Conservation (phyloP, 2,888 invertebrate genomes). For the Nasonovia ribisnigri region DNA sequence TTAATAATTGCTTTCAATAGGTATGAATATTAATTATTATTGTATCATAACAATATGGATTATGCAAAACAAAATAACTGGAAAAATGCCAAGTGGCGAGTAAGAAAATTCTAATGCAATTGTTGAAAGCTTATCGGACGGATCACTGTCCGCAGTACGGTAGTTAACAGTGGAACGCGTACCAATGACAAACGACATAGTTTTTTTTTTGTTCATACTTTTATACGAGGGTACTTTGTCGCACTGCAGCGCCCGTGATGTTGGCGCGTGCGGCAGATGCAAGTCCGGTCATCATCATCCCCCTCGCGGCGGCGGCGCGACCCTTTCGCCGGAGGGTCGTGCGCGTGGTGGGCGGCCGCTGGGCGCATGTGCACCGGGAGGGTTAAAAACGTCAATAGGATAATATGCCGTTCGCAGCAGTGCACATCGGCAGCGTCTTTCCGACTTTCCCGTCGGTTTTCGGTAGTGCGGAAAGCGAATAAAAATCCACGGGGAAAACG, state of each 20-base stretch:
- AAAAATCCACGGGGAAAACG: background rate
- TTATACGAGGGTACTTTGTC: background rate
- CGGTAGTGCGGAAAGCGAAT: background rate
- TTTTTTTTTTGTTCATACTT: background rate
- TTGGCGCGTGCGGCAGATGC: conserved; percentile 28
- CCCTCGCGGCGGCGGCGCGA: conserved; percentile 4
- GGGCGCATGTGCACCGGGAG: conserved; percentile 55
- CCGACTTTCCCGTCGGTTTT: background rate
- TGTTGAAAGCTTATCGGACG: background rate
- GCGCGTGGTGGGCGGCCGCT: background rate
- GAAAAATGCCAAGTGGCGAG: background rate
- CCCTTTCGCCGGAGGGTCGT: conserved; percentile 47
- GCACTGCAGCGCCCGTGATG: background rate
- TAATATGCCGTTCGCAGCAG: conserved; percentile 27
- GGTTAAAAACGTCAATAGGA: conserved; percentile 63
- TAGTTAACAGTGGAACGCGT: background rate
- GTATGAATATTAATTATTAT: background rate
- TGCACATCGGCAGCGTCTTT: conserved; percentile 36
- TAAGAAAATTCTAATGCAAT: background rate
- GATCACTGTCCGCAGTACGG: background rate
- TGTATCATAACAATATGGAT: background rate
- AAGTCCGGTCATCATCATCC: conserved; percentile 29
- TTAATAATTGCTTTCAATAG: too few relatives aligned
- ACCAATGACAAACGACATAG: background rate
- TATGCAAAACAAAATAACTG: background rate